Evolutionary conservation across 2,888 invertebrate species (phyloP), one percentile per base, ranked within the genome.

Genomic region (Eilema griseolum): DNA sequence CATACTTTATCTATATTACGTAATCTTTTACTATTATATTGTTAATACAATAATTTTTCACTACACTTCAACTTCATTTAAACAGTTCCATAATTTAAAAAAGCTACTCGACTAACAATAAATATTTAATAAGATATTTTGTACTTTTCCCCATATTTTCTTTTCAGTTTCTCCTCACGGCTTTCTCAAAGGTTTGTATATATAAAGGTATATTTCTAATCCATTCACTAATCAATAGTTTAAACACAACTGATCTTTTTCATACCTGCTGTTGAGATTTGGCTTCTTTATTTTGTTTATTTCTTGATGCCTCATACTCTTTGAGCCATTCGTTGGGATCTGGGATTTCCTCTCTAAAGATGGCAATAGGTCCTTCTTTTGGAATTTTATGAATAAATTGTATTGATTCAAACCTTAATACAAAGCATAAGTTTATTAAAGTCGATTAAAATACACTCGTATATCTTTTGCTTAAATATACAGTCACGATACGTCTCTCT

Each of bases 381-480:
- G 93, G 94, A 73, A 93, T 89, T n/a, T 92, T 86, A 70, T 89
- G 77, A 69, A 94, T 90, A 73, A 86, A 87, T 56, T 79, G 83
- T 2, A 88, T 85, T 56, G 90, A 84, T 41, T 89, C 79, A 76
- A 86, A 93, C 94, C 94, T 94, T 14, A 61, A 69, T 75, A 61
- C 7, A 69, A 60, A n/a, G n/a, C 11, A 7, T 20, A 57, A 62
- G 5, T 61, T 0, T 41, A 10, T 61, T 37, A 33, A n/a, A n/a
- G 8, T 37, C 3, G 5, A 1, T 37, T 14, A 61, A 11, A 41
- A 41, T 4, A 16, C 4, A 3, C 8, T n/a, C n/a, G n/a, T n/a
- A 1, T 37, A 2, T 14, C 14, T 41, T 41, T 41, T 4, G 16
- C 41, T 16, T 41, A 41, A 16, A 41, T 16, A 41, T 41, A 41